Base-by-base conservation (phyloP, 2,888 invertebrate species). In the Acrobasis suavella region DNA sequence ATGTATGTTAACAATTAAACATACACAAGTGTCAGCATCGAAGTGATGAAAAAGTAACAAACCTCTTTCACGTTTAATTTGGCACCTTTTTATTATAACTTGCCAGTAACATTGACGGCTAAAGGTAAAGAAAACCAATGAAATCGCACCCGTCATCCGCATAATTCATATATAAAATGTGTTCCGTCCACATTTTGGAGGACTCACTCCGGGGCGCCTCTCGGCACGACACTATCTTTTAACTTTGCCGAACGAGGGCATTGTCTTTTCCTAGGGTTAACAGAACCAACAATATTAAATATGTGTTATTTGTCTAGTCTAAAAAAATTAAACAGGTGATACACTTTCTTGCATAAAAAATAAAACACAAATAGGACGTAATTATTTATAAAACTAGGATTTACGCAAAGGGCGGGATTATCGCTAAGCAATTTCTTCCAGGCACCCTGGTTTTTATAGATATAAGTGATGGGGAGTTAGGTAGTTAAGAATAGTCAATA, bases 221-320 rank as follows among this genome's bases (percentile, higher is more conserved):
- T 72, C 75, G 73, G 74, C 75, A 76, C 80, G 82, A 76, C 82
- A 83, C 83, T 84, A 84, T 84, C 88, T 88, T 90, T 90, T 69
- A 86, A 85, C 81, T 82, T 79, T 71, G 82, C 87, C 89, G 88
- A 85, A 80, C 67, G 42, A 59, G 15, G 6, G 10, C 52, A 64
- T 59, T 68, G 64, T 73, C 69, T 66, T 71, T 72, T 71, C 64
- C 54, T 66, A 51, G 67, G 64, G 65, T 65, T 62, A 66, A 60
- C 42, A 74, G 67, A 71, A 39, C 39, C 16, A 55, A 55, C 5
- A 52, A 55, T 15, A 15, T 15, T 38, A 42, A 46, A 46, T 14
- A 46, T n/a, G 46, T 46, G 46, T 46, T n/a, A 46, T 46, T 46
- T 14, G 46, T 46, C 10, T 14, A 1, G 14, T 14, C 10, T 46